Evolutionary conservation across 2,888 invertebrate genomes (phyloP).

Genomic region (Barypeithes pellucidus): DNA sequence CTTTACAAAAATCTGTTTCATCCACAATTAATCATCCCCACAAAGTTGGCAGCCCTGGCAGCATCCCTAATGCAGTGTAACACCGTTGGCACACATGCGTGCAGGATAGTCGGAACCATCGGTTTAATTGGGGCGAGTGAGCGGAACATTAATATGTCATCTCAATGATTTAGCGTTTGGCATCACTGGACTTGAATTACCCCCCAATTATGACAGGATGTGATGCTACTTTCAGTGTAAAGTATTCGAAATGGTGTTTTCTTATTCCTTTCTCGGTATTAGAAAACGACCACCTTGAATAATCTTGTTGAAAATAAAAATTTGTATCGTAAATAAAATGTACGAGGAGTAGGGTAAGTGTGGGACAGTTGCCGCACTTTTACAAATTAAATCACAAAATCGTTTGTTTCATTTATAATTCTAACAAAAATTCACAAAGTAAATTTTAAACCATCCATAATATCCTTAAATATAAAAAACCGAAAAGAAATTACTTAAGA

Average conservation of each 20-base stretch:
- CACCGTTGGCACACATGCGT: conserved; percentile 46
- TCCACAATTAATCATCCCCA: conserved; percentile 33
- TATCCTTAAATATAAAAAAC: too few relatives aligned
- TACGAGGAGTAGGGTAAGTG: too few relatives aligned
- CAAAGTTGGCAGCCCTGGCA: conserved; percentile 28
- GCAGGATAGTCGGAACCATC: conserved; percentile 42
- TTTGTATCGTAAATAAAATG: too few relatives aligned
- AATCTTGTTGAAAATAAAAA: too few relatives aligned
- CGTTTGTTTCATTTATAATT: too few relatives aligned
- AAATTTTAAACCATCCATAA: too few relatives aligned
- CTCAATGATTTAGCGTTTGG: conserved; percentile 43
- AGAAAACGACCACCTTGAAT: background rate
- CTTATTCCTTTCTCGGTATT: conserved; percentile 12
- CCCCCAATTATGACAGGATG: conserved; percentile 46
- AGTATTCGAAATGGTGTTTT: conserved; percentile 16
- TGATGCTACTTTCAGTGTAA: conserved; percentile 7
- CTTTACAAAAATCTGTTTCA: conserved; percentile 15
- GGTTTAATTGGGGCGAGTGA: conserved; percentile 47
- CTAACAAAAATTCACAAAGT: too few relatives aligned
- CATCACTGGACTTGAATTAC: conserved; percentile 46
- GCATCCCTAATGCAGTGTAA: conserved; percentile 44
- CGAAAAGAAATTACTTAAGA: too few relatives aligned
- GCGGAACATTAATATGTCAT: conserved; percentile 49
- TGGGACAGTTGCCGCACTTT: too few relatives aligned
- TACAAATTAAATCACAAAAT: too few relatives aligned